A percentile compares a stretch with the other conserved stretches of the same genome.
These are phyloP conservation scores for Anguilla pacifica DNA, from an alignment of 2,797 vertebrate species.

Conservation along the genomic window DNA sequence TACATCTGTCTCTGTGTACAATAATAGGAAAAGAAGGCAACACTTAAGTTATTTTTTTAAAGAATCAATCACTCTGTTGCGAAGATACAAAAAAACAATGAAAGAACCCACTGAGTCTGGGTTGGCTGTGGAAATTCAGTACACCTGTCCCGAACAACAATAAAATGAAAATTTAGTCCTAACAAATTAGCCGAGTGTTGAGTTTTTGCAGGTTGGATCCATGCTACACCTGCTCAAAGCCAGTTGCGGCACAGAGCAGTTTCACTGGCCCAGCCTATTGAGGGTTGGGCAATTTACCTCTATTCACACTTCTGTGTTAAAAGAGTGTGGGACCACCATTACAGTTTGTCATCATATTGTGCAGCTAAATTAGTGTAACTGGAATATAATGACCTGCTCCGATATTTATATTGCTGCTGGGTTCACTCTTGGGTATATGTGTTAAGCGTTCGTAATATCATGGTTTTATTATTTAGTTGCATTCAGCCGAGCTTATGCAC, in stretches of 20 bases:
- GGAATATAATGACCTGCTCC: constrained; percentile 5
- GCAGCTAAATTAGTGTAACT: constrained; percentile 19
- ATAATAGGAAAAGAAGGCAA: neutral
- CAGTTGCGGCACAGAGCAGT: neutral
- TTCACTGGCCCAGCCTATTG: neutral
- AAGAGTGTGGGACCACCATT: neutral
- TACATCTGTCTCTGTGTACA: neutral
- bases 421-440: neutral
- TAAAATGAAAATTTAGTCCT: neutral
- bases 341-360: constrained; percentile 1
- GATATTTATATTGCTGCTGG: neutral
- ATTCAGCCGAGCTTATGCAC: neutral
- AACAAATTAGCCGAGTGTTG: neutral
- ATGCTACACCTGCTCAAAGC: neutral
- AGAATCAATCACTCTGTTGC: neutral
- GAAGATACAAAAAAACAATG: neutral
- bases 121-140: neutral
- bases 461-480: neutral
- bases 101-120: neutral
- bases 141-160: neutral
- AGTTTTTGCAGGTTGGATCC: neutral
- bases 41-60: neutral
- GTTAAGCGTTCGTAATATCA: neutral
- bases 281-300: constrained; percentile 18
- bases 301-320: constrained; percentile 22